Conservation (phyloP, 2,113 vertebrate genomes). For the Eretmochelys imbricata region DNA sequence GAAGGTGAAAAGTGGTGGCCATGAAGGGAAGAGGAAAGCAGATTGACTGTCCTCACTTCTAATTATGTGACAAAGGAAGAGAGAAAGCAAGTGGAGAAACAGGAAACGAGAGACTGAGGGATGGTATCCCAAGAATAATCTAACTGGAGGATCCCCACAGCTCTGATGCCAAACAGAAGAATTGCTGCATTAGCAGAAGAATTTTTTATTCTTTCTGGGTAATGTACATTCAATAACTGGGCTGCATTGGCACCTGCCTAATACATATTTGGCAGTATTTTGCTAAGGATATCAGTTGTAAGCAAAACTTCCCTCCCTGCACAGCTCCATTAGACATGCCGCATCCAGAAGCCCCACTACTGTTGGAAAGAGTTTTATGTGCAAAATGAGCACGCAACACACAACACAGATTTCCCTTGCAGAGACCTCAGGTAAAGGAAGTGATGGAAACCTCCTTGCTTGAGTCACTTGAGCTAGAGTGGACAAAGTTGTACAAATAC, state of each 20-base stretch:
- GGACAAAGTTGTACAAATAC: not conserved
- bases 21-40: not conserved
- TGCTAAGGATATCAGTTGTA: not conserved
- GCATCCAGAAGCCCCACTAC: not conserved
- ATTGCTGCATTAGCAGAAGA: not conserved
- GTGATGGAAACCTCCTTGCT: not conserved
- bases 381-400: not conserved
- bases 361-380: not conserved
- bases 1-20: not conserved
- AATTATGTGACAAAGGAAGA: not conserved
- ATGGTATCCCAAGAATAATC: not conserved
- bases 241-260: rapidly evolving
- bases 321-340: not conserved
- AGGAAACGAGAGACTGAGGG: not conserved
- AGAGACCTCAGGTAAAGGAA: not conserved
- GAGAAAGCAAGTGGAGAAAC: not conserved
- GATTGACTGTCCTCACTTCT: not conserved
- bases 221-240: rapidly evolving
- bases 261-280: not conserved
- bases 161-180: not conserved
- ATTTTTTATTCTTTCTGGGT: not conserved
- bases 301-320: not conserved
- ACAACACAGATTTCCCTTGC: not conserved
- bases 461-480: not conserved
- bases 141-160: not conserved